phyloP scores from a whole-genome alignment of 2,888 invertebrate species.

The Folsomia candida region DNA sequence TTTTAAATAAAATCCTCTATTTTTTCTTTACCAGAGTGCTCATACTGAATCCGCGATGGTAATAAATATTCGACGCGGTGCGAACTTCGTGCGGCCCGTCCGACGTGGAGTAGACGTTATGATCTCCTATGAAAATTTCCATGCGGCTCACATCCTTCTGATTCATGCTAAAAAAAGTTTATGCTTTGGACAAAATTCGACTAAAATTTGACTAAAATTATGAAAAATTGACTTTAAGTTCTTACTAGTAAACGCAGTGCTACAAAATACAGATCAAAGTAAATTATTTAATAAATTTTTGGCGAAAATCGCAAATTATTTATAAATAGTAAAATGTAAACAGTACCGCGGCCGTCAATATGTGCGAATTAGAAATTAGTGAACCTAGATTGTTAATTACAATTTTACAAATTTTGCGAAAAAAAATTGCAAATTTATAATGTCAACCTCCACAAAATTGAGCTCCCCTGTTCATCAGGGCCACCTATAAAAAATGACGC shows the following conservation, averaged over 20 bases:
- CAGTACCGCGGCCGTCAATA: slow-evolving; percentile 59
- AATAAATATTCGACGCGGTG: slow-evolving; percentile 36
- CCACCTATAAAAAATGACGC: slow-evolving; percentile 62
- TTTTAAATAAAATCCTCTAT: no score
- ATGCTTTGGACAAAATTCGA: neutral
- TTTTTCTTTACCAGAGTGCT: slow-evolving; percentile 69
- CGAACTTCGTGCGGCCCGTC: slow-evolving; percentile 32
- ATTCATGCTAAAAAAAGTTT: slow-evolving; percentile 12
- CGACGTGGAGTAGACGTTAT: slow-evolving; percentile 65
- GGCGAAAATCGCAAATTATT: no score
- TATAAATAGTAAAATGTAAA: no score
- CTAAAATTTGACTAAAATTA: neutral
- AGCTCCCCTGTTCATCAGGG: slow-evolving; percentile 74
- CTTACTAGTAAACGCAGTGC: neutral
- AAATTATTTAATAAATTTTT: no score
- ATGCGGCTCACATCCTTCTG: slow-evolving; percentile 78
- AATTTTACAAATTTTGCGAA: no score
- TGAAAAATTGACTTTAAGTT: no score
- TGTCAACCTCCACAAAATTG: slow-evolving; percentile 91
- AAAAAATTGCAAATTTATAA: no score
- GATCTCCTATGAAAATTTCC: slow-evolving; percentile 76
- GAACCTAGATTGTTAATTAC: no score
- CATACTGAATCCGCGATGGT: slow-evolving; percentile 76
- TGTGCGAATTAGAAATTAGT: slow-evolving; percentile 72
- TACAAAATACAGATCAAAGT: no score